Evolutionary conservation across 1,140 invertebrate species (phyloP), one percentile per base, ranked within the genome.

Genomic region (Drosophila chauvacae): DNA sequence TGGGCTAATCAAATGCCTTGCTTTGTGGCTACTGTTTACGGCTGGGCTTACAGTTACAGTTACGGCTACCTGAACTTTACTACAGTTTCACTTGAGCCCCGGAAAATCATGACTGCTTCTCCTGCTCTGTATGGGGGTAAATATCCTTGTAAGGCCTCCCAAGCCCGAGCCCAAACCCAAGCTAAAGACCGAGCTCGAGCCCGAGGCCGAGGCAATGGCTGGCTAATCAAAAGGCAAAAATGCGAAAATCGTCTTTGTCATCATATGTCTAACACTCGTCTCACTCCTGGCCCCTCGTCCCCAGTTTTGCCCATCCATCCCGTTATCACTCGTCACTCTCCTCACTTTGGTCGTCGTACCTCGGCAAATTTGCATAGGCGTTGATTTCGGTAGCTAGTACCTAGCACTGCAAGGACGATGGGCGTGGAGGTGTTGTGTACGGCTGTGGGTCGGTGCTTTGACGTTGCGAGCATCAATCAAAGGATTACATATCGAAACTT

Each of bases 401-500:
- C 56, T 39, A 18, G 37, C 23, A 20, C 65, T 57, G 68, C 48
- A 65, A 72, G 70, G 70, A 50, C 68, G 66, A 28, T 72, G 68
- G 55, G 70, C 66, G 53, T 45, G 62, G 51, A 83, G 66, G 70
- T 75, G 63, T 55, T 70, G 41, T 41, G 45, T 60, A 47, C 47
- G 47, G 20, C 50, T 50, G 65, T 61, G 56, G 47, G 30, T 71
- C 48, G 61, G 20, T 73, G 76, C 83, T 77, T 80, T 73, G 81
- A 79, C 45, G 77, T 70, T 79, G 63, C 60, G 66, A 85, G 68
- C 84, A 87, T 87, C 84, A 87, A 87, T 87, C 84, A 87, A 87
- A 88, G 84, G 84, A 87, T 87, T 87, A 87, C 84, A 87, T 87
- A 87, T 87, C 84, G 84, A 83, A 87, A 83, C 77, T 83, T 77